These are phyloP conservation scores for Holotrichia oblita DNA, from an alignment of 1,140 invertebrate species.

Conservation along the genomic window DNA sequence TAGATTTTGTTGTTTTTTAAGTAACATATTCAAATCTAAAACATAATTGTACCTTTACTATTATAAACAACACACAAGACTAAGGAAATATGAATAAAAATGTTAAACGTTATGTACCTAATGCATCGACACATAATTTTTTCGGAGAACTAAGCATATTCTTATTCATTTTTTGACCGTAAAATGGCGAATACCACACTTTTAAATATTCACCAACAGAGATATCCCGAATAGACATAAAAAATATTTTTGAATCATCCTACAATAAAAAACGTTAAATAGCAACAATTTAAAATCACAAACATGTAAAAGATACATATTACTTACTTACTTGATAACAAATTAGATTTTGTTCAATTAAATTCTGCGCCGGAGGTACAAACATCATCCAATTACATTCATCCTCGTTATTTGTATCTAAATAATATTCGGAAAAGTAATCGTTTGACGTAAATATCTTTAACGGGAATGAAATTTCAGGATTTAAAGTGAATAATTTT, in stretches of 20 bases:
- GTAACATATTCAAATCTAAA: slow-evolving; percentile 52
- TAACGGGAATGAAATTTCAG: slow-evolving; percentile 54
- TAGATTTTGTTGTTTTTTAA: slow-evolving; percentile 57
- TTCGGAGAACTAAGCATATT: slow-evolving; percentile 43
- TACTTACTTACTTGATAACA: slow-evolving; percentile 67
- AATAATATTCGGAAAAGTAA: slow-evolving; percentile 58
- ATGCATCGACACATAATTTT: neutral
- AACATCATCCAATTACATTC: slow-evolving; percentile 74
- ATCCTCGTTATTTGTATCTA: slow-evolving; percentile 67
- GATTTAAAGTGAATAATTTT: slow-evolving; percentile 53
- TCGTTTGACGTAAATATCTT: slow-evolving; percentile 55
- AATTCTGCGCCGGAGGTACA: slow-evolving; percentile 63
- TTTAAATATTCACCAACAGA: slow-evolving; percentile 66
- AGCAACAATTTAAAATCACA: neutral
- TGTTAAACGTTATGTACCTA: slow-evolving; percentile 7
- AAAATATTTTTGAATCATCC: slow-evolving; percentile 68
- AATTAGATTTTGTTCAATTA: slow-evolving; percentile 69
- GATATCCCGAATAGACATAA: slow-evolving; percentile 67
- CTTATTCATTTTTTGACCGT: slow-evolving; percentile 62
- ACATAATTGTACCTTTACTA: neutral
- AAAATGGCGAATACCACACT: slow-evolving; percentile 70
- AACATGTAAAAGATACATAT: too few species aligned
- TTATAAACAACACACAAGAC: too few species aligned
- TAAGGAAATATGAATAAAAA: too few species aligned
- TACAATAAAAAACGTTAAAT: slow-evolving; percentile 50